phyloP scores from a whole-genome alignment of 2,113 vertebrate species.

The Cygnus atratus region DNA sequence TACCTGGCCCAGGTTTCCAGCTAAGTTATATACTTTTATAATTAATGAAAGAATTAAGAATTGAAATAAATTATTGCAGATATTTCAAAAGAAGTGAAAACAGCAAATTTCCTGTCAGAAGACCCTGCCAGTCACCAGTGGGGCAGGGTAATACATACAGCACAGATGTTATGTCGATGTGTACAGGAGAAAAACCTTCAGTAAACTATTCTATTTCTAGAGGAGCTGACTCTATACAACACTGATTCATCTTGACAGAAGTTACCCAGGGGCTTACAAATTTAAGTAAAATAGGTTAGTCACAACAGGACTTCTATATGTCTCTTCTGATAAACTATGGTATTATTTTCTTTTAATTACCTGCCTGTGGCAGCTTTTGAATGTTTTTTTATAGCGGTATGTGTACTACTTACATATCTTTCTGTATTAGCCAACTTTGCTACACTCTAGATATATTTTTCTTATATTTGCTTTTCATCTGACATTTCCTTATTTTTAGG shows the following conservation, averaged over 20 bases:
- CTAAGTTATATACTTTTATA: not conserved
- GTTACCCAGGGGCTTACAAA: constrained; percentile 4
- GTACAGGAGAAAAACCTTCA: not conserved
- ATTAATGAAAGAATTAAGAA: not conserved
- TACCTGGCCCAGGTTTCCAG: not conserved
- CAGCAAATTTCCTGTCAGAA: not conserved
- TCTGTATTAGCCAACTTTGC: not conserved
- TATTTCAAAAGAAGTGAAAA: not conserved
- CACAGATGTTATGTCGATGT: not conserved
- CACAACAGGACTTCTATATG: not conserved
- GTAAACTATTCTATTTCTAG: not conserved
- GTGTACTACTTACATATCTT: not conserved
- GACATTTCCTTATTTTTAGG: not conserved
- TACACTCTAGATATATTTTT: not conserved
- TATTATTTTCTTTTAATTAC: constrained; percentile 20
- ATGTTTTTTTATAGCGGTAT: not conserved
- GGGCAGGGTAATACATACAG: not conserved
- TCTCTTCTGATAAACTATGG: constrained; percentile 1
- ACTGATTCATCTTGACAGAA: constrained; percentile 15
- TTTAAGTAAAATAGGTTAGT: constrained; percentile 25
- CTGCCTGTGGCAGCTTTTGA: constrained; percentile 15
- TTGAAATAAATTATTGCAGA: not conserved
- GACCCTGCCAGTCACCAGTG: not conserved
- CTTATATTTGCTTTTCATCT: not conserved
- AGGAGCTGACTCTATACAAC: not conserved